A percentile compares a stretch with the other conserved stretches of the same genome.
Evolutionary conservation across 2,113 vertebrate species (phyloP).

Genomic region (Tragelaphus scriptus): DNA sequence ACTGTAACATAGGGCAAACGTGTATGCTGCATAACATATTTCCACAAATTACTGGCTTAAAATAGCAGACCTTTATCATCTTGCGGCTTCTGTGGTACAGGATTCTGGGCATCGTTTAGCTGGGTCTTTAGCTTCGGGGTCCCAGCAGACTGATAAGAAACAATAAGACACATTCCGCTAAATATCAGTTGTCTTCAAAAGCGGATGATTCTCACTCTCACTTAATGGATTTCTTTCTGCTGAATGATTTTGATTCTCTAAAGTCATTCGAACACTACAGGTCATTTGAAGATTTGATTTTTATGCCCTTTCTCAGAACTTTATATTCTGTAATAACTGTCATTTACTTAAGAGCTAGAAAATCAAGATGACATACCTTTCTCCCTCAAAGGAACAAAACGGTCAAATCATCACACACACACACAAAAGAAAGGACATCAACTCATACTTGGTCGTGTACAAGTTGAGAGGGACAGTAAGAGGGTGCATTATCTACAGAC

Average conservation of each 20-base stretch:
- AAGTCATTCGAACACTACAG: background rate
- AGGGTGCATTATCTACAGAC: background rate
- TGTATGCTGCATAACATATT: background rate
- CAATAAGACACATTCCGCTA: background rate
- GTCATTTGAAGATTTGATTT: background rate
- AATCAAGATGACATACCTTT: background rate
- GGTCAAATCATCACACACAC: background rate
- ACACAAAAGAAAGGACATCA: background rate
- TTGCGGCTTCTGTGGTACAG: fast-evolving
- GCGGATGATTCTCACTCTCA: fast-evolving
- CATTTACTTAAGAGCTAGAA: background rate
- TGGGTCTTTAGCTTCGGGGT: no score
- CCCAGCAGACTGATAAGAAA: background rate
- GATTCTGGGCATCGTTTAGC: background rate
- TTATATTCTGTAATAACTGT: background rate
- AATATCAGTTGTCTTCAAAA: background rate
- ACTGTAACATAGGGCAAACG: background rate
- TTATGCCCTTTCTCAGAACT: background rate
- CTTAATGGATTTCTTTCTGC: background rate
- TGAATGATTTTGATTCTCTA: background rate
- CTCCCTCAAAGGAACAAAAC: conserved; percentile 3
- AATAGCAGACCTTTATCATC: background rate
- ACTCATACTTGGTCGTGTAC: background rate
- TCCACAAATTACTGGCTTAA: background rate
- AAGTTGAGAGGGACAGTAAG: background rate